These are phyloP conservation scores for Tenebrosternarchus preto DNA, from an alignment of 2,113 vertebrate genomes.

Conservation along the genomic window DNA sequence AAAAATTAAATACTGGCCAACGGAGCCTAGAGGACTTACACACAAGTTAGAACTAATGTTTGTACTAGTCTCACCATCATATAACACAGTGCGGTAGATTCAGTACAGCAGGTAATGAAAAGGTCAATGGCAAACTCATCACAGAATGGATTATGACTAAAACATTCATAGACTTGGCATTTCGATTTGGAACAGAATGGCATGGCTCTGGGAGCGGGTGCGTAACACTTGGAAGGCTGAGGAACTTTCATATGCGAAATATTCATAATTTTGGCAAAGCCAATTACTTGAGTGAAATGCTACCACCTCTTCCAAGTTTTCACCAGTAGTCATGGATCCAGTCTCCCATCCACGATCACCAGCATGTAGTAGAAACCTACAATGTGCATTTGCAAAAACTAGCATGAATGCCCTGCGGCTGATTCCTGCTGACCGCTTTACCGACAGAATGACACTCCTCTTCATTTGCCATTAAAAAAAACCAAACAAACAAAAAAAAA, in stretches of 20 bases:
- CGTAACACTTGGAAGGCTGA: constrained; percentile 10
- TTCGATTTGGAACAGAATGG: constrained; percentile 37
- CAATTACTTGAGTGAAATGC: constrained; percentile 43
- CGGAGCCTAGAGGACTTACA: too few species aligned
- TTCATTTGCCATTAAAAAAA: constrained; percentile 50
- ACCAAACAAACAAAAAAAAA: too few species aligned
- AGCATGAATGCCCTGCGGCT: constrained; percentile 42
- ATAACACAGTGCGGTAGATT: too few species aligned
- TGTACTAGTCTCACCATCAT: too few species aligned
- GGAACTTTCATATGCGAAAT: constrained; percentile 22
- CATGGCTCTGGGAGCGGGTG: constrained; percentile 9
- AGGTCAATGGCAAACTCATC: too few species aligned
- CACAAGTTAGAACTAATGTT: too few species aligned
- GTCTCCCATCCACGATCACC: constrained; percentile 13
- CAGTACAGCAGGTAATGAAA: too few species aligned
- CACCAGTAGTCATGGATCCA: constrained; percentile 20
- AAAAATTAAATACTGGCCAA: constrained; percentile 32
- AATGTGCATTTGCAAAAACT: constrained; percentile 49
- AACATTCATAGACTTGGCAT: constrained; percentile 31
- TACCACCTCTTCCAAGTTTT: constrained; percentile 29
- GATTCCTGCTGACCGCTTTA: constrained; percentile 56
- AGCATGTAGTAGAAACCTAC: constrained; percentile 42
- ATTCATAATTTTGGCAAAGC: constrained; percentile 4
- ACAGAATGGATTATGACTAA: too few species aligned
- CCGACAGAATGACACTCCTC: constrained; percentile 35